Base-by-base conservation (phyloP, 1,140 invertebrate species). In the Pantala flavescens region DNA sequence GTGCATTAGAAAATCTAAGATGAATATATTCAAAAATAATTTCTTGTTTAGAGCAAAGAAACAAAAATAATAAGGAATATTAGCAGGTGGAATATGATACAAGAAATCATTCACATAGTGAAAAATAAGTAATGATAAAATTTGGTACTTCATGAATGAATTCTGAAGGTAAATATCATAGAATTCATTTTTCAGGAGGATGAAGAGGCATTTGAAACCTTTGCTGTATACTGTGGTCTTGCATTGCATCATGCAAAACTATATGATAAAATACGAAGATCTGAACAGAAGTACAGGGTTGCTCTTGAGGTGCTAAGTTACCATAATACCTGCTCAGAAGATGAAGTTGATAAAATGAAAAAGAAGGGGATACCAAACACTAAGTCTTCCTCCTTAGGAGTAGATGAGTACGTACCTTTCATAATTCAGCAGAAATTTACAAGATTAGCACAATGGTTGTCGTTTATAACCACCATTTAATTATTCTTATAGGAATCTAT, bases 171-270 rank as follows among this genome's bases (percentile, higher is more conserved):
- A 36, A 36, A 36, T 36, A 36, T n/a, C n/a, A n/a, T n/a, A n/a
- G n/a, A n/a, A n/a, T 73, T 75, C 24, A 21, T 10, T 74, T 76
- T 74, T 14, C 77, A 83, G 77, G 87, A 89, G 73, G 93, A 95
- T 79, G 91, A 94, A 82, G 89, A 90, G 78, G 88, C 90, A 0
- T 95, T 95, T 83, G 89, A 92, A 81, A 90, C 88, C 71, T 94
- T 94, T 81, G 92, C 93, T 0, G 87, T 92, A 21, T 95, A 94
- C 79, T 95, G 93, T 81, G 93, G 93, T 0, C 82, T 95, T 10
- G 93, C 93, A 10, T 84, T 95, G 42, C 90, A 95, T 81, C 91
- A 95, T 81, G 92, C 93, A 21, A 92, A 92, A 81, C 81, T 95
- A 1, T 95, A 95, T 79, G 91, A 94, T 77, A 92, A 93, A 82